phyloP scores from a whole-genome alignment of 1,140 invertebrate genomes.

The Pantala flavescens region DNA sequence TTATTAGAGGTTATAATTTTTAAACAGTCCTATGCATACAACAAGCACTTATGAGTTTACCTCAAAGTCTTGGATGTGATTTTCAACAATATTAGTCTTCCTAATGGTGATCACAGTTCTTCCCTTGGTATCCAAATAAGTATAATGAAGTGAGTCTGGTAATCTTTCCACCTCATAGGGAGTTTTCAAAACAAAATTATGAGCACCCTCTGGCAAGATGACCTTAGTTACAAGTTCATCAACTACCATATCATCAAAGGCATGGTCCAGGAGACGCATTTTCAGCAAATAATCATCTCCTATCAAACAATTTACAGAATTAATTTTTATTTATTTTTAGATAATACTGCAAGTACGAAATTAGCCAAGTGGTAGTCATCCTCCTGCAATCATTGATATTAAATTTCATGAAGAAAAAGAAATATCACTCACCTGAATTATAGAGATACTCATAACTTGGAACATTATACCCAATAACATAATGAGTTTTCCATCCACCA shows the following conservation, averaged over 20 bases:
- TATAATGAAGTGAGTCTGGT: constrained; percentile 70
- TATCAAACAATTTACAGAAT: constrained; percentile 26
- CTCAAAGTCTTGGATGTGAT: constrained; percentile 85
- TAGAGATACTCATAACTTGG: constrained; percentile 94
- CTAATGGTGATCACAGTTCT: constrained; percentile 75
- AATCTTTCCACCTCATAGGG: constrained; percentile 72
- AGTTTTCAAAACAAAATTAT: constrained; percentile 66
- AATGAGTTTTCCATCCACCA: constrained; percentile 98
- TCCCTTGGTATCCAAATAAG: constrained; percentile 92
- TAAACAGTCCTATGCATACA: too few relatives aligned
- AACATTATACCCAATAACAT: constrained; percentile 93
- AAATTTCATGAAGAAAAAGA: not conserved
- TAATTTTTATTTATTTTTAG: too few relatives aligned
- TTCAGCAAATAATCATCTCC: constrained; percentile 70
- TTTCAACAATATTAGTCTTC: constrained; percentile 87
- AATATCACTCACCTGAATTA: constrained; percentile 50
- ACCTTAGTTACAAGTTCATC: constrained; percentile 84
- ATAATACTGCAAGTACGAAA: constrained; percentile 19
- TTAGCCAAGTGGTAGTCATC: too few relatives aligned
- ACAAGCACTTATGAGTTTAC: too few relatives aligned
- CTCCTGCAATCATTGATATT: too few relatives aligned
- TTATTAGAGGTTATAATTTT: too few relatives aligned
- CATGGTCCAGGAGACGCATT: constrained; percentile 88
- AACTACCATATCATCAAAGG: constrained; percentile 93
- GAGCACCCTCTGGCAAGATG: constrained; percentile 87